These are phyloP conservation scores for Mungos mungo DNA, from an alignment of 2,113 vertebrate species.

Conservation along the genomic window DNA sequence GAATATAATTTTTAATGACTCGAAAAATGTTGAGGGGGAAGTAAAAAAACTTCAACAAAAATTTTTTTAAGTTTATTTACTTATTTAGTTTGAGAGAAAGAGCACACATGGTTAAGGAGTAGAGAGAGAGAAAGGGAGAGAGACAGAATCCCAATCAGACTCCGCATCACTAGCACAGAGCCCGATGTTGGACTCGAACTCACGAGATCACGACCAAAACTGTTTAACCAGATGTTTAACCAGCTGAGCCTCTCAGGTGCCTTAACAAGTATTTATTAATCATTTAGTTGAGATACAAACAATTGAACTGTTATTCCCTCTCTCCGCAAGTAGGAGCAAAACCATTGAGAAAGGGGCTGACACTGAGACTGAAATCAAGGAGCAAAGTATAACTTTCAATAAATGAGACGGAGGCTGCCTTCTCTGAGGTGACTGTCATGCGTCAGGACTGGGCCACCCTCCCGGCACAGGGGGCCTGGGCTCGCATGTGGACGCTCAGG, in stretches of 20 bases:
- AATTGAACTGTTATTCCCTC: background rate
- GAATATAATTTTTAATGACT: background rate
- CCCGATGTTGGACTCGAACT: no score
- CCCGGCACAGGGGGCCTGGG: rapidly evolving
- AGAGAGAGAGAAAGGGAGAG: no score
- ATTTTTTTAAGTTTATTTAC: background rate
- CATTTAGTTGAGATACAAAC: background rate
- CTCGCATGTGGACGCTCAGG: background rate
- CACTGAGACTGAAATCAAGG: background rate
- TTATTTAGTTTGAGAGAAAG: no score
- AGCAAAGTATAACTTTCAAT: background rate
- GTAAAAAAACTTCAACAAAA: background rate
- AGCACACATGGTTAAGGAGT: no score
- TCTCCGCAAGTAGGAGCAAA: background rate
- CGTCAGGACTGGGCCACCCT: background rate
- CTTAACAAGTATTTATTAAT: background rate
- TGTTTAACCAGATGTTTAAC: no score
- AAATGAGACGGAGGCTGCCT: background rate
- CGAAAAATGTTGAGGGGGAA: background rate
- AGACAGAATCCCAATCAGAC: no score
- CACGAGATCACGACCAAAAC: no score
- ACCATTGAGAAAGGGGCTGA: background rate
- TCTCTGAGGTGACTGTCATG: background rate
- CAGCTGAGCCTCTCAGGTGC: no score
- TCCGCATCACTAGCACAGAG: no score